Evolutionary conservation across 2,888 invertebrate genomes (phyloP), one percentile per base, ranked within the genome.

Genomic region (Leptura quadrifasciata): DNA sequence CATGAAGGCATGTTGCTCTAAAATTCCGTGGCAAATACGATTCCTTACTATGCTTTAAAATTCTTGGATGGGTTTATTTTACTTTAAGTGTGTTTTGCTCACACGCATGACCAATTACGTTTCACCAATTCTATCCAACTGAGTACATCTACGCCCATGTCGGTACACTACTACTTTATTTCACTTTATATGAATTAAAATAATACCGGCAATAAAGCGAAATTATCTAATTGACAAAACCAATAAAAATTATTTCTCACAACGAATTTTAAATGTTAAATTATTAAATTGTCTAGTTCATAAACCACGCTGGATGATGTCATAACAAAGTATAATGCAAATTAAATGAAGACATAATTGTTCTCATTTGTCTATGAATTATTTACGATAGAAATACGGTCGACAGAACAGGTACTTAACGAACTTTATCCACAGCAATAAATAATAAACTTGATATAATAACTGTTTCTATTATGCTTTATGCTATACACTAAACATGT

Each of bases 231-330:
- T 75, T 75, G 72, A 77, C 72, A n/a, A 57, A 74, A 75, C 75
- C 69, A 68, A 76, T 72, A 76, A 76, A 76, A 74, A 67, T 76
- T 74, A 71, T 71, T 77, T 61, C 75, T 54, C 58, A 64, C 61
- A 73, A 58, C 65, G 71, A 74, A 72, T 75, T 74, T 71, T 71
- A 77, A 75, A 77, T 70, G 73, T 75, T 77, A 75, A 72, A 77
- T 75, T 75, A 73, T 70, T 73, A 75, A 73, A 77, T 75, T 77
- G 77, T 75, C 39, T 20, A 64, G 21, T 47, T 20, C 20, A 47
- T 63, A 35, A 63, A 63, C 63, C 72, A 27, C 10, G 24, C 47
- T 31, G 47, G 68, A 65, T 77, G 77, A 75, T 71, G 67, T 77
- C 72, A 75, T 71, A 57, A 10, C 21, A 27, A 21, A 65, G 65